phyloP scores from a whole-genome alignment of 2,888 invertebrate genomes.

The Tethea ocularis region DNA sequence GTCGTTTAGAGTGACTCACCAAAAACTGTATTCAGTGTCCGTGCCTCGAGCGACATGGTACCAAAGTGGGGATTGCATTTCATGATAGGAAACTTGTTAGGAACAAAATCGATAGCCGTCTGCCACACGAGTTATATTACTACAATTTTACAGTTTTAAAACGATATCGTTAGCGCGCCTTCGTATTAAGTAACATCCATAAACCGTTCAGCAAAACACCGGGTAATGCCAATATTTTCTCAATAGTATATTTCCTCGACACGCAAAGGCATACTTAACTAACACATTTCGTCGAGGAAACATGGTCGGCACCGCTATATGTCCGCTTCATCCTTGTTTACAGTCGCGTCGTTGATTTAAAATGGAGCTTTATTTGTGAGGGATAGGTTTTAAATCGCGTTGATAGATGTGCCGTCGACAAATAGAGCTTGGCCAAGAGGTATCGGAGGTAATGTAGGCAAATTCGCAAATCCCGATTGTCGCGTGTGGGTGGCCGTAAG shows the following conservation, averaged over 20 bases:
- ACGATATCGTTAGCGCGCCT: conserved; percentile 22
- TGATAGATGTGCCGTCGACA: conserved; percentile 11
- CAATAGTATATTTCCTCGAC: conserved; percentile 44
- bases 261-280: conserved; percentile 48
- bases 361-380: conserved; percentile 26
- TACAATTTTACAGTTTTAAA: conserved; percentile 3
- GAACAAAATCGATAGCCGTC: conserved; percentile 40
- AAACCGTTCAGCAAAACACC: conserved; percentile 32
- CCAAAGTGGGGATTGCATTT: conserved; percentile 60
- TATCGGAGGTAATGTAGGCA: conserved; percentile 45
- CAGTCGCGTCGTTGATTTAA: conserved; percentile 13
- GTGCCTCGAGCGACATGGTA: conserved; percentile 65
- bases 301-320: conserved; percentile 26
- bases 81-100: conserved; percentile 45
- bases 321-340: conserved; percentile 22
- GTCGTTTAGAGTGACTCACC: conserved; percentile 50
- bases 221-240: conserved; percentile 38
- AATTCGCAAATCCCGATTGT: conserved; percentile 52
- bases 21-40: conserved; percentile 31
- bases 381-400: conserved; percentile 28
- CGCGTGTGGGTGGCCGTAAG: conserved; percentile 49
- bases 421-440: conserved; percentile 27
- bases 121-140: not conserved
- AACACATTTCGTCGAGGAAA: conserved; percentile 42
- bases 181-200: conserved; percentile 34